Evolutionary conservation across 2,888 invertebrate species (phyloP), one percentile per base, ranked within the genome.

Genomic region (Dinocampus coccinellae): DNA sequence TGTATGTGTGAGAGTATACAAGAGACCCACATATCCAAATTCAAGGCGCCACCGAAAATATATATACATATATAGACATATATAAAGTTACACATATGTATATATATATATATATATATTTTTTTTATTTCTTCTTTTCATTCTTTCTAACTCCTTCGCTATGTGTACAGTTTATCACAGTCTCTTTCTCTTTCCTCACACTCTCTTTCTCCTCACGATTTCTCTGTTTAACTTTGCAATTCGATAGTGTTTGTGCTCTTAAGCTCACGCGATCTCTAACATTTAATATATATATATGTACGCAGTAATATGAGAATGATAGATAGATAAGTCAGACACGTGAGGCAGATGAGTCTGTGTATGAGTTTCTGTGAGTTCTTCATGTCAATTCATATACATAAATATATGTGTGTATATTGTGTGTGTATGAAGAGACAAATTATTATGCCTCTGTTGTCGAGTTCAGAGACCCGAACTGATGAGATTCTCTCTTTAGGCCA

Each of bases 391-490:
- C 16, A 47, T 7, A 7, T 20, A n/a, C n/a, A 10, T 58, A 13
- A 16, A 58, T 33, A n/a, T 33, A 29, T 58, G 6, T 58, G 20
- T 58, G 16, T n/a, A n/a, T n/a, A 29, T 29, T 57, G 13, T 58
- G 58, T 33, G 58, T 9, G 33, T 58, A 9, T 29, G 10, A 13
- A 29, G 29, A 58, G 13, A 33, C 29, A 9, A 58, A 29, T 26
- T 1, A 16, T 58, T 33, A 33, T 58, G 58, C 33, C 33, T 58
- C 33, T 58, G 33, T 58, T n/a, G 47, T 47, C 11, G 79, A 76
- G 81, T 82, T 82, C 82, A 79, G 78, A 79, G 82, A 82, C 80
- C 81, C 73, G 80, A 73, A 58, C 58, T 60, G 67, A 67, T 67
- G 58, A 67, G 47, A 58, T 58, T 58, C 58, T 33, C 33, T 58